Evolutionary conservation across 2,797 vertebrate species (phyloP).

Genomic region (Schizopygopsis pylzovi): DNA sequence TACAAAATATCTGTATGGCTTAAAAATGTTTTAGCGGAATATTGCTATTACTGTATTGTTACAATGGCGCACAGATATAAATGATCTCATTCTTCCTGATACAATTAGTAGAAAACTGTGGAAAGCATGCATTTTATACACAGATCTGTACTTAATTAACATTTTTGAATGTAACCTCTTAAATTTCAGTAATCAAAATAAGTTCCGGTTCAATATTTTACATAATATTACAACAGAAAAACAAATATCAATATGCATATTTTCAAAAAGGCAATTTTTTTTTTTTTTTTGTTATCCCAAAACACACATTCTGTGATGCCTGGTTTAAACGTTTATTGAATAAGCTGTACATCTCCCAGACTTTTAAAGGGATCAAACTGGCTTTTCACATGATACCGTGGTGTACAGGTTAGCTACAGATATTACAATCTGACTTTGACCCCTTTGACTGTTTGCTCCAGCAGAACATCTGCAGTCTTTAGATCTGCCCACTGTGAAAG

Average conservation of each 20-base stretch:
- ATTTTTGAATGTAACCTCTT: neutral
- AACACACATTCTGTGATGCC: neutral
- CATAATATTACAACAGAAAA: neutral
- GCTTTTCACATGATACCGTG: slow-evolving; percentile 64
- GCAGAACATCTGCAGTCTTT: slow-evolving; percentile 76
- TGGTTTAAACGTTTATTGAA: neutral
- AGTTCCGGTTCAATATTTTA: neutral
- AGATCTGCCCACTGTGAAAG: slow-evolving; percentile 58
- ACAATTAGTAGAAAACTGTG: neutral
- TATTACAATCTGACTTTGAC: slow-evolving; percentile 71
- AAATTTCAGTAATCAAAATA: neutral
- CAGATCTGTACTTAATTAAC: neutral
- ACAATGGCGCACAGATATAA: neutral
- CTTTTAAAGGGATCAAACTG: slow-evolving; percentile 67
- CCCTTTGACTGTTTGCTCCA: slow-evolving; percentile 74
- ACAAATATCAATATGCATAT: neutral
- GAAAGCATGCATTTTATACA: neutral
- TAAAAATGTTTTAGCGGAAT: neutral
- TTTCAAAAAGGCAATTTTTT: neutral
- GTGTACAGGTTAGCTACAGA: slow-evolving; percentile 74
- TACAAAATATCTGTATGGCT: neutral
- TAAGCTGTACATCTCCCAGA: slow-evolving; percentile 29
- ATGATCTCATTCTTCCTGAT: neutral
- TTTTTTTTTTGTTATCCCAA: neutral
- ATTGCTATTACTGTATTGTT: neutral